Evolutionary conservation across 2,797 vertebrate genomes (phyloP), one percentile per base, ranked within the genome.

Genomic region (Urocyon cinereoargenteus): DNA sequence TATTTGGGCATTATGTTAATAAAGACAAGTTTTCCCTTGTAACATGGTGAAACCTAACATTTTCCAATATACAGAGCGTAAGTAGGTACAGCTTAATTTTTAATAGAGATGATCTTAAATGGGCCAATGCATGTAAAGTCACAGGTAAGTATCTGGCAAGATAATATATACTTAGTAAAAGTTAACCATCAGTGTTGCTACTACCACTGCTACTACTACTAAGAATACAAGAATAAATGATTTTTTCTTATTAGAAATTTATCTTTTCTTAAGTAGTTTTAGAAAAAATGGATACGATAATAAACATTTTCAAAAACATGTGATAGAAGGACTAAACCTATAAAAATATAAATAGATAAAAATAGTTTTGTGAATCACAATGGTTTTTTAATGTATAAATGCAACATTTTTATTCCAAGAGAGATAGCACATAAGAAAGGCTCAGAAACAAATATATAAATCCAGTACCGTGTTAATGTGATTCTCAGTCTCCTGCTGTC

Each of bases 401-500:
- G 15, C 22, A 81, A 84, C 45, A 57, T 68, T 53, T 96, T 72
- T 94, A 72, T 84, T 84, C 26, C 31, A 49, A 77, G 19, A 70
- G 22, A 6, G 22, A 73, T 7, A 78, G 10, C 34, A 4, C 51
- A 36, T 15, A 34, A 97, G n/a, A 26, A 77, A 40, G 40, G 15
- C 45, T 87, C 95, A 19, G 84, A 94, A 91, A 78, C 14, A 55
- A 0, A 0, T 81, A 22, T 68, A 49, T 93, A 77, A 87, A 96
- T 45, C 70, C 24, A 92, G 28, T 49, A 3, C 12, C 1, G 0
- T 86, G 15, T 64, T 91, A 82, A 86, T 91, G 40, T 94, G 59
- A 89, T 94, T 88, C 70, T 90, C 94, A 55, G 86, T 59, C 49
- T 51, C 84, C 89, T 81, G 36, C 90, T 95, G 85, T 75, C 40